Percentiles rank a stretch among this genome's conserved stretches.
These are phyloP conservation scores for Myrmophylax atrothorax DNA, from an alignment of 2,113 vertebrate species.

Conservation along the genomic window DNA sequence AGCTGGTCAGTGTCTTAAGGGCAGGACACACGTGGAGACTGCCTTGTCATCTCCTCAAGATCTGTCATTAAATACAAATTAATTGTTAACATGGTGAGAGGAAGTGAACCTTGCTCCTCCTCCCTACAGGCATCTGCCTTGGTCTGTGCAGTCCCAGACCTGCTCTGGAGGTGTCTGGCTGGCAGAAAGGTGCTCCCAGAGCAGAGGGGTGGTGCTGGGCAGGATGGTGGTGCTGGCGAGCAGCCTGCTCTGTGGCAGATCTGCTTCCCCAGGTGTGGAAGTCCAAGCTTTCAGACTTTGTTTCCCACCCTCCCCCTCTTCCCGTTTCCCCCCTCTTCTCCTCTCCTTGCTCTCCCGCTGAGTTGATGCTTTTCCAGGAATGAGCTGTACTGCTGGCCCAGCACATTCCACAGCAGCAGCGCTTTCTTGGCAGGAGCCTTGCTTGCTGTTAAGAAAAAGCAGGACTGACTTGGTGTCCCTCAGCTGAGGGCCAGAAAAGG, in stretches of 20 bases:
- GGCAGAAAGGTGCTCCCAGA: background rate
- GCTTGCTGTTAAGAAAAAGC: constrained; percentile 51
- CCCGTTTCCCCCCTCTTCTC: constrained; percentile 23
- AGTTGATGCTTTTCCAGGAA: constrained; percentile 74
- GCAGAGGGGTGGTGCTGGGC: background rate
- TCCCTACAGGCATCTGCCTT: background rate
- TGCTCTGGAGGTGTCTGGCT: background rate
- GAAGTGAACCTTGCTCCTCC: background rate
- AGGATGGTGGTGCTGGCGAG: background rate
- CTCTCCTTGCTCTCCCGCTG: constrained; percentile 56
- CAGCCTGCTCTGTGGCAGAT: background rate
- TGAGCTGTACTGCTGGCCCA: constrained; percentile 70
- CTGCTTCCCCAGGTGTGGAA: constrained; percentile 31
- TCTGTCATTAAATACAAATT: constrained; percentile 4
- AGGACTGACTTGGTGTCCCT: constrained; percentile 28
- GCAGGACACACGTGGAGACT: background rate
- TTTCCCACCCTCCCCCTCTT: constrained; percentile 55
- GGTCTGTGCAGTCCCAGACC: background rate
- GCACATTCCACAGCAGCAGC: constrained; percentile 72
- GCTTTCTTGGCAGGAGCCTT: constrained; percentile 55
- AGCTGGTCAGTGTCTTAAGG: background rate
- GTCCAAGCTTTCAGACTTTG: background rate
- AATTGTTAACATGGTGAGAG: background rate
- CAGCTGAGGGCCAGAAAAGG: constrained; percentile 41
- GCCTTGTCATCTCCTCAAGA: background rate